Base-by-base conservation (phyloP, 2,113 vertebrate species). In the Pyrgilauda ruficollis region DNA sequence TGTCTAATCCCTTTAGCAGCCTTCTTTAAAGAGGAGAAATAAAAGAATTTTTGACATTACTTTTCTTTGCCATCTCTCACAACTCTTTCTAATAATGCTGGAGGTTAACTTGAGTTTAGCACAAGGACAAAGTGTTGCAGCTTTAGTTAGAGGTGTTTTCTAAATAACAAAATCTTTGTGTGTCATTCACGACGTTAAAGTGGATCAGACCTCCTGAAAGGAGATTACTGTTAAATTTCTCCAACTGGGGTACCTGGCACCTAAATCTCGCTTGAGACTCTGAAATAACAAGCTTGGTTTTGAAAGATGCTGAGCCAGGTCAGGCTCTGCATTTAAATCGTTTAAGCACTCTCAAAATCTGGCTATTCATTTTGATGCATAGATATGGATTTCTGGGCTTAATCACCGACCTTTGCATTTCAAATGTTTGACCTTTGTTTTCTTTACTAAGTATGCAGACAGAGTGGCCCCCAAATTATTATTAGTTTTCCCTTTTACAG, bases 341-440 rank as follows among this genome's bases (percentile, higher is more conserved):
- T 84, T 94, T 96, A 90, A 95, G 96, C 58, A 28, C 92, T 92
- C 80, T 89, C 31, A 87, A 53, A 94, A 93, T 93, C 88, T 92
- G 56, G 41, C 86, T 78, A 17, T 93, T 95, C 90, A 35, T 95
- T 96, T 81, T 75, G 93, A 84, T 96, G 77, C 87, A 64, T 86
- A 94, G 92, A 84, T 97, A 92, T 94, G 92, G 92, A 95, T 95
- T 96, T 96, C 75, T 93, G 82, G 82, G 67, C 59, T 85, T 90
- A 94, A 95, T 96, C 87, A 70, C 87, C 1, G 1, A 89, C 91
- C 84, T 85, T 90, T 92, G 83, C 61, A 89, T 96, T 95, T 93
- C 83, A 92, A 64, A 94, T 88, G 73, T 87, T 92, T 92, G 92
- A 74, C 88, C 76, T 92, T 92, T 94, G 83, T 93, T 94, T 96